Base-by-base conservation (phyloP, 2,888 invertebrate species). In the Cylloceria caligata region DNA sequence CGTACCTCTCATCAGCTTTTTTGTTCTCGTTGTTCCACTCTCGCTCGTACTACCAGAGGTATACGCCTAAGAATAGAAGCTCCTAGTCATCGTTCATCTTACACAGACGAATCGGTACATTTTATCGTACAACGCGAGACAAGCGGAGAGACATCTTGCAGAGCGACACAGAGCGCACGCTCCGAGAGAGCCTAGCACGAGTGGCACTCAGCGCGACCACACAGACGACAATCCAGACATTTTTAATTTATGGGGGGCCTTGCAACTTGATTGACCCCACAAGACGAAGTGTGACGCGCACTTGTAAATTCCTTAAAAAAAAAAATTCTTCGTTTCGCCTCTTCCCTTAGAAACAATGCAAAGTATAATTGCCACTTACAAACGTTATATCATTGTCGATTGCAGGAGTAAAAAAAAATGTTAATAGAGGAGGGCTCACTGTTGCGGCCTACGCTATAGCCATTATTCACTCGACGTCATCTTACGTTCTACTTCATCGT, bases 41-140 rank as follows among this genome's bases (percentile, higher is more conserved):
- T 67, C 49, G 24, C 36, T 45, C 57, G 19, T n/a, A 27, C 2
- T n/a, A 16, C 27, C 36, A 55, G 42, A 39, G 16, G 39, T 24
- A 39, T 16, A 49, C 27, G 57, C 34, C 80, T 71, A 74, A 83
- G 80, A 80, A 80, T 83, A 80, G 71, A 60, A 73, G 47, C 45
- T 69, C 52, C 73, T 57, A 69, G 72, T 77, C 73, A 83, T 80
- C 69, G 71, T 79, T 52, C 69, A 67, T 83, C 79, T 77, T 47
- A 42, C 21, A 45, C 47, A 16, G 47, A 39, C 62, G 68, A 73
- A 68, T 74, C 72, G 60, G 71, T 73, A 60, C 27, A 73, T 60
- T 67, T 39, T 74, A 52, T 68, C 24, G 60, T 30, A 30, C 39
- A 19, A 57, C 62, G n/a, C 16, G 47, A 49, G 4, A 60, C 45